Evolutionary conservation across 2,888 invertebrate genomes (phyloP).

Genomic region (Archips crataeganus): DNA sequence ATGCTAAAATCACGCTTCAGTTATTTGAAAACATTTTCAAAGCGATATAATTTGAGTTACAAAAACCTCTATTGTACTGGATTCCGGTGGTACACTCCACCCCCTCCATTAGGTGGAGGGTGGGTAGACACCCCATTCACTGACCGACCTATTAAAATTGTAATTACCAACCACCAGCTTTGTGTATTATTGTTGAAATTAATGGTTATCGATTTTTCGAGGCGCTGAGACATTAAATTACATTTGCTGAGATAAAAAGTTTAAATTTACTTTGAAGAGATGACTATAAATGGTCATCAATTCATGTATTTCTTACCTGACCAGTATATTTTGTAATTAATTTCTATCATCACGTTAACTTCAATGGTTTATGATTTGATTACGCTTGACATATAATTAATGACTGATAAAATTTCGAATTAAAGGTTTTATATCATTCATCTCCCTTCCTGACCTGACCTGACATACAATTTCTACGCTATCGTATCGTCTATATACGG

Average conservation of each 20-base stretch:
- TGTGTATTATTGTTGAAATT: conserved; percentile 74
- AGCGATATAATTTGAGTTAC: conserved; percentile 71
- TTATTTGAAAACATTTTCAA: conserved; percentile 65
- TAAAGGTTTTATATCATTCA: not conserved
- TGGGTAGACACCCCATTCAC: conserved; percentile 53
- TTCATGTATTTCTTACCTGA: not conserved
- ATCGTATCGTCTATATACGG: conserved; percentile 15
- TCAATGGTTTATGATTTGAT: not conserved
- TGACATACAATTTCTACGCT: not conserved
- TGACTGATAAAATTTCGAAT: not conserved
- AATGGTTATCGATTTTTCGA: conserved; percentile 69
- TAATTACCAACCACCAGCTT: conserved; percentile 75
- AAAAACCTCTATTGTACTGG: conserved; percentile 66
- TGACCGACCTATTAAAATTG: conserved; percentile 82
- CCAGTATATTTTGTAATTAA: not conserved
- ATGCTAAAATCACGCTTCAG: conserved; percentile 50
- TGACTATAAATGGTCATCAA: not conserved
- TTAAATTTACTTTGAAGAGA: conserved; percentile 1
- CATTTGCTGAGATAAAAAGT: conserved; percentile 15
- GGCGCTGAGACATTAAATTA: conserved; percentile 30
- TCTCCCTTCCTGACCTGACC: not conserved
- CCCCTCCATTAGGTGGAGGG: conserved; percentile 45
- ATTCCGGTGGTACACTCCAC: conserved; percentile 56
- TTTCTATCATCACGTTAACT: not conserved
- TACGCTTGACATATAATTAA: not conserved